Evolutionary conservation across 2,888 invertebrate species (phyloP), one percentile per base, ranked within the genome.

Genomic region (Dascillus cervinus): DNA sequence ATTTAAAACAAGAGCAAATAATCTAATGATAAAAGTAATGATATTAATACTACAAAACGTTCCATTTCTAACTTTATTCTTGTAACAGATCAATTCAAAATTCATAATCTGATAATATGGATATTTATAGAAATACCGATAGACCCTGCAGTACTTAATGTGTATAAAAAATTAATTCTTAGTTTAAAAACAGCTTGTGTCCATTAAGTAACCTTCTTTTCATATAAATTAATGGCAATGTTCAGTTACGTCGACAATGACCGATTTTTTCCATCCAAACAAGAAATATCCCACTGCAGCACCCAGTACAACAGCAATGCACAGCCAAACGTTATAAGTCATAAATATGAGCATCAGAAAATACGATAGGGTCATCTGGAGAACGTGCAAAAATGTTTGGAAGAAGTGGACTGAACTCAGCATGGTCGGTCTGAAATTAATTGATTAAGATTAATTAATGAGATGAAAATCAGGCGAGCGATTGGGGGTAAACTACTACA

Each of bases 311-410:
- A 94, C 87, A 1, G 91, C 88, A 26, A 88, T 61, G 62, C 92
- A 92, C 36, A 96, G 72, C 89, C 91, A 95, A 10, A 83, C 80
- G 60, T 95, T 95, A 74, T 90, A 95, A 1, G 94, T 94, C 95
- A 95, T 95, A 62, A 95, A 94, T 49, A 94, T 87, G 62, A 95
- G 69, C 95, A 95, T 95, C 27, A 95, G 73, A 66, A 92, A 82
- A 66, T 95, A 94, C 47, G 91, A 89, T 41, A 94, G 70, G 34
- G 89, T 75, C 55, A 95, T 87, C 68, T 94, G 94, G 11, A 94
- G 55, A 40, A 91, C 80, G 60, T 95, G 94, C 10, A 95, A 75
- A 26, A 81, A 65, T 9, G 94, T 92, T 67, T 95, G 94, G 64
- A 82, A 79, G 32, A 77, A 73, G 63, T 95, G 94, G 59, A 82